phyloP scores from a whole-genome alignment of 2,888 invertebrate genomes.

The Drosophila flavopinicola region DNA sequence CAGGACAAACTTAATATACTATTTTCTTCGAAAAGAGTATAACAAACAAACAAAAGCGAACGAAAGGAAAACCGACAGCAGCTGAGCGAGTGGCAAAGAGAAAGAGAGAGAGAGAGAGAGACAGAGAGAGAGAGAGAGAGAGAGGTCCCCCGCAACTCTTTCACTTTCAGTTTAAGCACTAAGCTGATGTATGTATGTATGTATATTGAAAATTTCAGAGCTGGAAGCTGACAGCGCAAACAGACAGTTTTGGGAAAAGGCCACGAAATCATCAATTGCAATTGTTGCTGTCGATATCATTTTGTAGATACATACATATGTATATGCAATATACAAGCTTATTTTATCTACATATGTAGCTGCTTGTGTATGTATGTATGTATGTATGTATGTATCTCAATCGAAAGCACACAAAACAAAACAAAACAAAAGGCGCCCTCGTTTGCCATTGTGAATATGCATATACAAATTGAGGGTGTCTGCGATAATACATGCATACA shows the following conservation, averaged over 20 bases:
- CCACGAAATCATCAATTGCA: conserved; percentile 10
- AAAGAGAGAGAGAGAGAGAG: background rate
- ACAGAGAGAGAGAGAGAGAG: background rate
- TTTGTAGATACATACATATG: background rate
- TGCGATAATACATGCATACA: background rate
- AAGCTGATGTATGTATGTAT: conserved; percentile 2
- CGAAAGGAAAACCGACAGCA: too few relatives aligned
- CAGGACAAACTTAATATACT: too few relatives aligned
- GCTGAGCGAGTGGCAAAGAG: background rate
- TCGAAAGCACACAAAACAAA: conserved; percentile 15
- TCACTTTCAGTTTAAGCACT: conserved; percentile 43
- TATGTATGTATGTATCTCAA: background rate
- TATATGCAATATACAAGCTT: too few relatives aligned
- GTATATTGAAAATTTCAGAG: conserved; percentile 11
- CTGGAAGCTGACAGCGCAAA: background rate
- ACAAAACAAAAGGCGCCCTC: too few relatives aligned
- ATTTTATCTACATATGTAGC: background rate
- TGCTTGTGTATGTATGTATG: background rate
- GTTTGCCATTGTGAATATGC: conserved; percentile 1
- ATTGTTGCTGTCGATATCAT: background rate
- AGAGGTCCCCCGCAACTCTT: conserved; percentile 41
- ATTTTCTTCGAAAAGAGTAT: background rate
- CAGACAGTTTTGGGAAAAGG: conserved; percentile 1
- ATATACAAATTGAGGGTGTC: background rate
- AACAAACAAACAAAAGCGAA: conserved; percentile 3